Base-by-base conservation (phyloP, 2,797 vertebrate genomes). In the Peromyscus eremicus region DNA sequence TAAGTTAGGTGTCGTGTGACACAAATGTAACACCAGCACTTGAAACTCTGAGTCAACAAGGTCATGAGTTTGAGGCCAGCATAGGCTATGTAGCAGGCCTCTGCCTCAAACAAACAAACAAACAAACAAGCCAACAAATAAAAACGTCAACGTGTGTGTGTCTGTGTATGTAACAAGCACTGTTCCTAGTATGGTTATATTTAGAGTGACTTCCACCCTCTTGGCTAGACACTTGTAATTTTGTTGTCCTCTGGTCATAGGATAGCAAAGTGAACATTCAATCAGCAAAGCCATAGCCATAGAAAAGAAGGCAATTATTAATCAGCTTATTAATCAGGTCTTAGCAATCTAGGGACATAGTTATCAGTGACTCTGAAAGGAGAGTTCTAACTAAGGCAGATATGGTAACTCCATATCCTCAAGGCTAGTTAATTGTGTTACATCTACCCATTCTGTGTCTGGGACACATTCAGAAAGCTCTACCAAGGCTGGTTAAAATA, bases 161-260 rank as follows among this genome's bases (percentile, higher is more conserved):
- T 37, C 11, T 12, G 1, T 16, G 5, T 8, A 9, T 71, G 1
- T 2, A 52, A 27, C 55, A 60, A 75, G 68, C 85, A 79, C 57
- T 83, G 19, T 27, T 80, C 32, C 40, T 49, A 11, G 6, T 46
- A 43, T 77, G 29, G 34, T 62, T 71, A 12, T 68, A 32, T 62
- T 29, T 10, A 92, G 62, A 40, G 14, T 62, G 68, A 32, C 13
- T 34, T 62, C 40, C 52, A 16, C 11, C 14, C n/a, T 85, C 32
- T 85, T 90, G 43, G 62, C 13, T 68, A 70, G 34, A 62, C 43
- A 84, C 29, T 92, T 97, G 82, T 73, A 19, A 88, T 73, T 92
- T 57, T 71, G 70, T 52, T 90, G 52, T 94, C 10, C 16, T 3
- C 19, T 60, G 32, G 43, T 64, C 57, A 64, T 70, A 64, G 21